phyloP scores from a whole-genome alignment of 2,113 vertebrate species.

The Eonycteris spelaea region DNA sequence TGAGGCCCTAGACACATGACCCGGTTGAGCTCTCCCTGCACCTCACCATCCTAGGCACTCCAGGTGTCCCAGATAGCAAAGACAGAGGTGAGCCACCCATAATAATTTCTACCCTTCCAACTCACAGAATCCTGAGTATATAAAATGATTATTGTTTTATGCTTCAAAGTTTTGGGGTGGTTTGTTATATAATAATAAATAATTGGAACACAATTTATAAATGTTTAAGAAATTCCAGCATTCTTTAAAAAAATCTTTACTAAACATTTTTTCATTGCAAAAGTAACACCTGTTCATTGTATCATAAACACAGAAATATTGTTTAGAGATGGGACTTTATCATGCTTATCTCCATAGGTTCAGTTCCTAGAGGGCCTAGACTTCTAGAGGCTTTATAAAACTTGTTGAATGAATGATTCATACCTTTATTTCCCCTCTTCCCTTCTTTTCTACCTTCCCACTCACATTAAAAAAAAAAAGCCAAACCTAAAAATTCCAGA shows the following conservation, averaged over 20 bases:
- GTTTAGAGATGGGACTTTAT: neutral
- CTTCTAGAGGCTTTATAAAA: neutral
- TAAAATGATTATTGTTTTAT: neutral
- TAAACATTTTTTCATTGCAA: neutral
- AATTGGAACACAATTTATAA: neutral
- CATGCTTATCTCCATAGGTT: neutral
- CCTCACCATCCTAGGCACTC: neutral
- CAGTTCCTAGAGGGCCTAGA: neutral
- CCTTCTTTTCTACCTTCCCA: neutral
- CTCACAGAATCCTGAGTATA: neutral
- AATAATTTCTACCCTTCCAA: neutral
- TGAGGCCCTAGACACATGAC: neutral
- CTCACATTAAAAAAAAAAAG: constrained; percentile 23
- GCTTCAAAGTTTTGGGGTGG: neutral
- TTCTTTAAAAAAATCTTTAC: neutral
- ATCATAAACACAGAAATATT: neutral
- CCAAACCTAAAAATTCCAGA: neutral
- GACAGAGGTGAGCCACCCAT: neutral
- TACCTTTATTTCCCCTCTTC: neutral
- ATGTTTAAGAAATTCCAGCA: neutral
- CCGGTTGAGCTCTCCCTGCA: neutral
- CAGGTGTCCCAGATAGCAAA: neutral
- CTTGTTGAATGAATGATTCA: neutral
- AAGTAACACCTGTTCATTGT: neutral
- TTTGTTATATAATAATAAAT: neutral